phyloP scores from a whole-genome alignment of 2,113 vertebrate genomes.

The Plestiodon gilberti region DNA sequence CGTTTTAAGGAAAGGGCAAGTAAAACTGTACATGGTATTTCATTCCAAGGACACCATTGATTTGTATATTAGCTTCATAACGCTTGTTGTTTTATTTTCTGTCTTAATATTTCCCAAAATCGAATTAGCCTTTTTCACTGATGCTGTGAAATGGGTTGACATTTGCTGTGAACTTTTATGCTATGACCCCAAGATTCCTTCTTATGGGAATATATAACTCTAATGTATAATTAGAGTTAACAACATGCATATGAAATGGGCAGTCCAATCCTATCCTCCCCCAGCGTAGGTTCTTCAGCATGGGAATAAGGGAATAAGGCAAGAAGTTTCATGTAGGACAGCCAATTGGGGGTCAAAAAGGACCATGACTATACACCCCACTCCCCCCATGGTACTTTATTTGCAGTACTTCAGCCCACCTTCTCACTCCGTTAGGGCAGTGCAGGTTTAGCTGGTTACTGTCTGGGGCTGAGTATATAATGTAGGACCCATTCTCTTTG shows the following conservation, averaged over 20 bases:
- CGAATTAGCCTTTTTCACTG: not conserved
- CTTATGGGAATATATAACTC: not conserved
- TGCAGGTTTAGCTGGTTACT: too few relatives aligned
- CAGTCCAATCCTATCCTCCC: too few relatives aligned
- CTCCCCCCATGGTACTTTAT: too few relatives aligned
- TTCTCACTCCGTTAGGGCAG: too few relatives aligned
- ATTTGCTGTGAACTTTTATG: not conserved
- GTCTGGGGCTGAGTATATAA: too few relatives aligned
- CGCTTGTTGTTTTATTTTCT: not conserved
- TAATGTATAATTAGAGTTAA: not conserved
- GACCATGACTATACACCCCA: too few relatives aligned
- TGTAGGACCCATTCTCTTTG: too few relatives aligned
- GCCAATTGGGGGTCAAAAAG: too few relatives aligned
- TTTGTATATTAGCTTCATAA: not conserved
- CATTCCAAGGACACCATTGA: not conserved
- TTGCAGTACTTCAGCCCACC: too few relatives aligned
- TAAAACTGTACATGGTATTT: not conserved
- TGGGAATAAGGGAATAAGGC: too few relatives aligned
- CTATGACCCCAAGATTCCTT: not conserved
- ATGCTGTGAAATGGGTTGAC: not conserved
- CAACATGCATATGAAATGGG: not conserved
- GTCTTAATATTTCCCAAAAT: not conserved
- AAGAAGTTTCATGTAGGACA: too few relatives aligned
- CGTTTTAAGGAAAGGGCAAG: not conserved
- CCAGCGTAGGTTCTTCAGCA: too few relatives aligned